Percentiles rank a stretch among this genome's conserved stretches.
Evolutionary conservation across 35 echinoderm and acorn worm species (phyloP).

Genomic region (Hemicentrotus pulcherrimus): DNA sequence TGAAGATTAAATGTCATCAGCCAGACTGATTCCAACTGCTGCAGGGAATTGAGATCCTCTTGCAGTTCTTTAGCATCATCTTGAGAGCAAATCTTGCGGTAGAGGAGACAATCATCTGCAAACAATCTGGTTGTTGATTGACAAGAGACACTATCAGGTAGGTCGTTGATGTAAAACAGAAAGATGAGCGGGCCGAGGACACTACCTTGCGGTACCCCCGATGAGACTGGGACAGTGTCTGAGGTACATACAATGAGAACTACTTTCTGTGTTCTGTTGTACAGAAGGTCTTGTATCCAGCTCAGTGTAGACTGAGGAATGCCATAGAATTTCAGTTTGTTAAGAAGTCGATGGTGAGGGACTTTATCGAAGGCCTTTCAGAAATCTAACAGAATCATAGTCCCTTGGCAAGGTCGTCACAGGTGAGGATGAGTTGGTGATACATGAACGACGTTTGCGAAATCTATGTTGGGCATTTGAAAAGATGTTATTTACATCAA

Average conservation of each 20-base stretch:
- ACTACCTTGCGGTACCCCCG: constrained; percentile 42
- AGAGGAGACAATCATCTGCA: constrained; percentile 27
- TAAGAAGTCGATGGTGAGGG: background rate
- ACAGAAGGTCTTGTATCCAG: background rate
- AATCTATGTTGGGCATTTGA: constrained; percentile 23
- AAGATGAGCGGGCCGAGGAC: constrained; percentile 49
- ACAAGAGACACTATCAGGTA: background rate
- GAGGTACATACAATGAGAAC: no score
- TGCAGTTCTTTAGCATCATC: background rate
- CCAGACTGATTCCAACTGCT: background rate
- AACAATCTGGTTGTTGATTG: background rate
- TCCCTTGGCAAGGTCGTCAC: constrained; percentile 53
- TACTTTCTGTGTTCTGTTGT: no score
- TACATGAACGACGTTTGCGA: constrained; percentile 44
- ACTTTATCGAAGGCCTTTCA: background rate
- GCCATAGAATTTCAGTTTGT: background rate
- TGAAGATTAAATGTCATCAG: background rate
- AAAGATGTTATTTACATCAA: constrained; percentile 38
- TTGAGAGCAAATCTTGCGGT: background rate
- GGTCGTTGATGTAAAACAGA: constrained; percentile 53
- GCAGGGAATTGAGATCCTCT: background rate
- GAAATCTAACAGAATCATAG: constrained; percentile 16
- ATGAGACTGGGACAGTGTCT: background rate
- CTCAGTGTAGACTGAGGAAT: background rate
- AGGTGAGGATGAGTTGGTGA: constrained; percentile 52